A percentile compares a stretch with the other conserved stretches of the same genome.
Conservation (phyloP, 1,140 invertebrate genomes). For the Drosophila mojavensis region DNA sequence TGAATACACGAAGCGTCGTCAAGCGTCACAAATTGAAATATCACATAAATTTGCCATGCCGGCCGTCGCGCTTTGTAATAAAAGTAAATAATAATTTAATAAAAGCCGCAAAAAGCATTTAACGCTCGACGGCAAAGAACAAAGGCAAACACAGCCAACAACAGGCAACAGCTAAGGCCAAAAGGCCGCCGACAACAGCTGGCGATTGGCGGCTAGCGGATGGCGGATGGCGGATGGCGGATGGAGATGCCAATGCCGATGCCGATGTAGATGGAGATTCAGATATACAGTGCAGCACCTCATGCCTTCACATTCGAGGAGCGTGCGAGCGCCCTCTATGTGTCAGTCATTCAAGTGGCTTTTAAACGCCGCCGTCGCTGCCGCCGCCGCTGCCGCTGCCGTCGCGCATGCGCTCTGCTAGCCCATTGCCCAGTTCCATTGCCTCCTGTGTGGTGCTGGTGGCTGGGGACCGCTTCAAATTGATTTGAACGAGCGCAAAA, state of each 20-base stretch:
- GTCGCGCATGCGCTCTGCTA: conserved; percentile 40
- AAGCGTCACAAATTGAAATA: conserved; percentile 79
- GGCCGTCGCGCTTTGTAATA: conserved; percentile 78
- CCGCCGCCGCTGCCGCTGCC: background rate
- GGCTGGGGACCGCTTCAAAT: conserved; percentile 67
- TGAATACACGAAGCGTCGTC: conserved; percentile 37
- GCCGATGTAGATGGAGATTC: conserved; percentile 22
- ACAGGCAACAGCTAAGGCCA: conserved; percentile 46
- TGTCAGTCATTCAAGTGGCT: conserved; percentile 45
- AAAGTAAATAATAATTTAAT: conserved; percentile 82
- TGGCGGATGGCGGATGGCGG: no score
- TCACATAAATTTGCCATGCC: conserved; percentile 79
- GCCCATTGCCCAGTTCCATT: background rate
- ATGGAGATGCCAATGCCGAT: conserved; percentile 23
- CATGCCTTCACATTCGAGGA: conserved; percentile 7
- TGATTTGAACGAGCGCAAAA: conserved; percentile 74
- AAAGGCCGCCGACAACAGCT: conserved; percentile 74
- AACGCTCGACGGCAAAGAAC: conserved; percentile 77
- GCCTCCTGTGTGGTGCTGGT: conserved; percentile 7
- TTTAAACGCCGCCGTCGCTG: conserved; percentile 3
- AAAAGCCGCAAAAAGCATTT: conserved; percentile 76
- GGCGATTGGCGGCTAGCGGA: conserved; percentile 43
- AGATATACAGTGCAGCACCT: conserved; percentile 21
- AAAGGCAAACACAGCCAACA: conserved; percentile 45
- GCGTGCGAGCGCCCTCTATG: conserved; percentile 51